A percentile compares a stretch with the other conserved stretches of the same genome.
These are phyloP conservation scores for Pelusios castaneus DNA, from an alignment of 2,113 vertebrate species.

Conservation along the genomic window DNA sequence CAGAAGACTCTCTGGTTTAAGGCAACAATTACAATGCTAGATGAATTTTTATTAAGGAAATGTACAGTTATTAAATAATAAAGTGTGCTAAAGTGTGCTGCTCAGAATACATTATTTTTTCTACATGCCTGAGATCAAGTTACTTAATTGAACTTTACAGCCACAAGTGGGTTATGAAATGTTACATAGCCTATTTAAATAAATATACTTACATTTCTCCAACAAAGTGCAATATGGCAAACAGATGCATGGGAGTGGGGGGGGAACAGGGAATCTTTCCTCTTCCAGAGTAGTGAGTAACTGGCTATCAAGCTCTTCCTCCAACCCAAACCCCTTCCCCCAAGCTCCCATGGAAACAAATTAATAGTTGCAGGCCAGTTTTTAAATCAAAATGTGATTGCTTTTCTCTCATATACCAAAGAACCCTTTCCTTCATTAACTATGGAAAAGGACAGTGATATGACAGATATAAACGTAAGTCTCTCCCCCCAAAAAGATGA, in stretches of 20 bases:
- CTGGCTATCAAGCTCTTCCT: neutral
- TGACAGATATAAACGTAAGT: neutral
- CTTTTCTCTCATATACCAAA: neutral
- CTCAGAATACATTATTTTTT: neutral
- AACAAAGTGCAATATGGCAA: constrained; percentile 68
- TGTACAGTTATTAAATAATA: neutral
- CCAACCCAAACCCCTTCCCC: neutral
- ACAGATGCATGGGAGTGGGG: constrained; percentile 43
- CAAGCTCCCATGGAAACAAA: neutral
- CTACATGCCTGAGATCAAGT: neutral
- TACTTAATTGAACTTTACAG: neutral
- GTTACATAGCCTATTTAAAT: neutral
- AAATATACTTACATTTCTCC: constrained; percentile 46
- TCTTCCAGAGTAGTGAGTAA: constrained; percentile 20
- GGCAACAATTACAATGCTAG: neutral
- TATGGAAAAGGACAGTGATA: neutral
- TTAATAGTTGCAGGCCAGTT: neutral
- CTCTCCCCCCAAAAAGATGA: neutral
- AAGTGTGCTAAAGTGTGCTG: neutral
- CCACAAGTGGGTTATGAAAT: neutral
- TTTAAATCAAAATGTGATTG: neutral
- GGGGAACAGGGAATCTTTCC: neutral
- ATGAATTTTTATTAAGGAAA: neutral
- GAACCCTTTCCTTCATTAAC: neutral
- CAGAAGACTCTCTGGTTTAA: neutral